Evolutionary conservation across 2,888 invertebrate species (phyloP).

Genomic region (Sinodicranocentrus sp.): DNA sequence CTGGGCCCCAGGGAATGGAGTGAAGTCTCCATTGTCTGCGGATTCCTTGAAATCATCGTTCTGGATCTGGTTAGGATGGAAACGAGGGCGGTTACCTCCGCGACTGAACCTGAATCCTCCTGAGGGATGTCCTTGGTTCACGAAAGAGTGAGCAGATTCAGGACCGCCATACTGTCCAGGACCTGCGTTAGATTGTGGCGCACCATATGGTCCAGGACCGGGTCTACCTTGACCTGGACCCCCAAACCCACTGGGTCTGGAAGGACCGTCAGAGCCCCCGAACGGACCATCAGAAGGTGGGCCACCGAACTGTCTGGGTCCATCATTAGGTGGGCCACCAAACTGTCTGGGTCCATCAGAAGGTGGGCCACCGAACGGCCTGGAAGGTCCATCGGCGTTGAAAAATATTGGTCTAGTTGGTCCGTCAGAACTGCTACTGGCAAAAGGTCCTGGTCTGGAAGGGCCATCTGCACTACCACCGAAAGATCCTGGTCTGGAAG

Average conservation of each 20-base stretch:
- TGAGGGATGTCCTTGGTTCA: conserved; percentile 22
- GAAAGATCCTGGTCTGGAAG: not conserved
- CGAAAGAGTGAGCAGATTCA: conserved; percentile 28
- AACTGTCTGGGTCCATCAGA: not conserved
- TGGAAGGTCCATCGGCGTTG: conserved; percentile 13
- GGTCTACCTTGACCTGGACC: conserved; percentile 16
- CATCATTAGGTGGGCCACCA: not conserved
- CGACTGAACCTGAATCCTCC: conserved; percentile 37
- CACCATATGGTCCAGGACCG: conserved; percentile 6
- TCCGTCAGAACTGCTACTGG: conserved; percentile 17
- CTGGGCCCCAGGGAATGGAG: conserved; percentile 33
- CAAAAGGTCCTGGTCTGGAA: conserved; percentile 8
- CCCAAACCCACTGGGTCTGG: conserved; percentile 29
- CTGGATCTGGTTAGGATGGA: conserved; percentile 51
- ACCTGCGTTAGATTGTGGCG: not conserved
- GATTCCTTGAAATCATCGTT: conserved; percentile 58
- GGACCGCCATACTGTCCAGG: not conserved
- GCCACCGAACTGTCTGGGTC: not conserved
- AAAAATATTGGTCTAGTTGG: conserved; percentile 20
- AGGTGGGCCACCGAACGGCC: conserved; percentile 37
- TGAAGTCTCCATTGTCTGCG: conserved; percentile 51
- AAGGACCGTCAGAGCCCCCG: conserved; percentile 26
- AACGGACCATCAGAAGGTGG: conserved; percentile 12
- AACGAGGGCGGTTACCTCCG: conserved; percentile 35
- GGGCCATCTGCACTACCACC: conserved; percentile 28